Evolutionary conservation across 2,888 invertebrate genomes (phyloP).

Genomic region (Tachystola acroxantha): DNA sequence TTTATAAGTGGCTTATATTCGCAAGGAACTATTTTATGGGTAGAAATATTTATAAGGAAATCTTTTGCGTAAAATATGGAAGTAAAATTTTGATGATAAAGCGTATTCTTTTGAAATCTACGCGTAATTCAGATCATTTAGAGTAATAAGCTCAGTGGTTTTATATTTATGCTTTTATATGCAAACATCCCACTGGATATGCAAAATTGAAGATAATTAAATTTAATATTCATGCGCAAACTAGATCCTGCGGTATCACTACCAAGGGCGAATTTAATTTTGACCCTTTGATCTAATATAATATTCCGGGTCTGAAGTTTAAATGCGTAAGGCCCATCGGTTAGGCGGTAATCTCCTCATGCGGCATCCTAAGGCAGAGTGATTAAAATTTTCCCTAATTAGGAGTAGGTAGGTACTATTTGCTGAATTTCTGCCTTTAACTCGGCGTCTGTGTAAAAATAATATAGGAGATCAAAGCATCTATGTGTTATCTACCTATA

Average conservation of each 20-base stretch:
- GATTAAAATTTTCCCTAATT: constrained; percentile 44
- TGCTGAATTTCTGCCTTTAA: constrained; percentile 5
- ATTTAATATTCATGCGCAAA: constrained; percentile 51
- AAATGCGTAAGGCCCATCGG: constrained; percentile 35
- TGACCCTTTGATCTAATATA: constrained; percentile 48
- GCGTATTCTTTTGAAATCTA: too few species aligned
- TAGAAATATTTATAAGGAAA: too few species aligned
- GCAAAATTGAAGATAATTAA: constrained; percentile 31
- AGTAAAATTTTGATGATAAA: too few species aligned
- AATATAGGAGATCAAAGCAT: too few species aligned
- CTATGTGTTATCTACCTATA: too few species aligned
- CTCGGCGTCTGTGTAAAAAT: too few species aligned
- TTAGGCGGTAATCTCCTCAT: constrained; percentile 25
- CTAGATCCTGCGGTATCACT: constrained; percentile 36
- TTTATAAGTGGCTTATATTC: too few species aligned
- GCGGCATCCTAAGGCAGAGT: constrained; percentile 25
- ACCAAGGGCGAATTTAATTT: constrained; percentile 47
- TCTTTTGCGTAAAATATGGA: too few species aligned
- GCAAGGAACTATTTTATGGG: too few species aligned
- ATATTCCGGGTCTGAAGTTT: constrained; percentile 45
- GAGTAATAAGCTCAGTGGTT: too few species aligned
- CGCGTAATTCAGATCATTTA: too few species aligned
- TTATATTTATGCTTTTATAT: constrained; percentile 5
- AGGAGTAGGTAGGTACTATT: constrained; percentile 28
- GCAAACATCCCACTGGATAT: constrained; percentile 7